phyloP scores from a whole-genome alignment of 2,113 vertebrate genomes.

The Notarius quadriscutis region DNA sequence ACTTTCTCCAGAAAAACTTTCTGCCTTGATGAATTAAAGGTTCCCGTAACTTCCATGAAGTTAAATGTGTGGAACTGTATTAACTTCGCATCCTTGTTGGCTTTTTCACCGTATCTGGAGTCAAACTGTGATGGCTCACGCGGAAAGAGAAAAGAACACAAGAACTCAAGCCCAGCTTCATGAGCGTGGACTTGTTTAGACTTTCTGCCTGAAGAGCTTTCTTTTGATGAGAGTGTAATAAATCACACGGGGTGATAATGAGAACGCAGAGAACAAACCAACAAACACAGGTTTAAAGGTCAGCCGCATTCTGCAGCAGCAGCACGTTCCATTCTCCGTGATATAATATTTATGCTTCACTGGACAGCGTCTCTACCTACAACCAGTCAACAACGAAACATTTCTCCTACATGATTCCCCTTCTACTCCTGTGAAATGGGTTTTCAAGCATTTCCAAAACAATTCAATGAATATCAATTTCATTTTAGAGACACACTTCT shows the following conservation, averaged over 20 bases:
- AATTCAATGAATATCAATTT: not conserved
- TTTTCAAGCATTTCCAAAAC: not conserved
- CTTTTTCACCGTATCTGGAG: not conserved
- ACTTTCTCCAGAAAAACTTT: not conserved
- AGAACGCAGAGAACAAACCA: not conserved
- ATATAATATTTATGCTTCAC: not conserved
- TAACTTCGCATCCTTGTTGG: not conserved
- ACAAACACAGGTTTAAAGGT: constrained; percentile 10
- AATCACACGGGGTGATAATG: constrained; percentile 15
- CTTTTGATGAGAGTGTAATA: constrained; percentile 29
- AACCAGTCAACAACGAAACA: not conserved
- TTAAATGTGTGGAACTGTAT: not conserved
- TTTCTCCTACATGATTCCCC: not conserved
- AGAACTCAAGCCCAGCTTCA: not conserved
- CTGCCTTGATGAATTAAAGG: not conserved
- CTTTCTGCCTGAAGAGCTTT: constrained; percentile 13
- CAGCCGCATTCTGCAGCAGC: not conserved
- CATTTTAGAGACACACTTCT: not conserved
- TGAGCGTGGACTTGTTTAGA: not conserved
- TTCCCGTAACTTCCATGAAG: not conserved
- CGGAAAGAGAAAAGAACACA: not conserved
- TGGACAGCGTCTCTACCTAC: not conserved
- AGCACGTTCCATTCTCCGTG: not conserved
- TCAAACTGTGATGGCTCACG: not conserved
- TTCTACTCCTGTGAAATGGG: not conserved